phyloP scores from a whole-genome alignment of 2,113 vertebrate species.

The Podocnemis expansa region DNA sequence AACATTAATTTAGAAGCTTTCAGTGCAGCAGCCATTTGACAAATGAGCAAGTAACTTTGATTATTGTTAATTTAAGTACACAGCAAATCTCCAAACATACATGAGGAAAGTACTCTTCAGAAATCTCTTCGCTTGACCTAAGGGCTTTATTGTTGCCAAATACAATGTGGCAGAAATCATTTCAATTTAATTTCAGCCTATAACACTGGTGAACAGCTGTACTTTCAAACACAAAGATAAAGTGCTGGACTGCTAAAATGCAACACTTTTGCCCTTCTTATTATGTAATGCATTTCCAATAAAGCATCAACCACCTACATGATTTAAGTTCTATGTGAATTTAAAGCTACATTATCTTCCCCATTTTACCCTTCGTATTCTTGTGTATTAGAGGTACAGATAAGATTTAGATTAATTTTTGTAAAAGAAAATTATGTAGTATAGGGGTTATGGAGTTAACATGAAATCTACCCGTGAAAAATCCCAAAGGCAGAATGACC shows the following conservation, averaged over 20 bases:
- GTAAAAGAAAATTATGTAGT: not conserved
- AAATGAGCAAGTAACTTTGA: not conserved
- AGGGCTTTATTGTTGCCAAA: not conserved
- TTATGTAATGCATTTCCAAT: not conserved
- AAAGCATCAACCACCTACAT: not conserved
- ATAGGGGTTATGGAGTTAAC: not conserved
- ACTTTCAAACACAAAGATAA: constrained; percentile 14
- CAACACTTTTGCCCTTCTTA: constrained; percentile 20
- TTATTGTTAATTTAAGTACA: not conserved
- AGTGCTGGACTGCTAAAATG: not conserved
- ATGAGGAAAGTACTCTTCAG: not conserved
- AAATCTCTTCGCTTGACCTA: not conserved
- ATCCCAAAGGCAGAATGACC: not conserved
- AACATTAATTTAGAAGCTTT: not conserved
- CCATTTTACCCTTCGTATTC: not conserved
- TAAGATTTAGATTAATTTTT: not conserved
- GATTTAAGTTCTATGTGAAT: not conserved
- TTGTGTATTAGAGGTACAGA: not conserved
- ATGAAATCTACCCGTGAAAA: not conserved
- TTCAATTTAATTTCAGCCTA: constrained; percentile 33
- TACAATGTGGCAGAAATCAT: not conserved
- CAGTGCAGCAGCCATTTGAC: not conserved
- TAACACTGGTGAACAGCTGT: constrained; percentile 39
- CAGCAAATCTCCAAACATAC: fast-evolving
- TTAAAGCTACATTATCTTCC: not conserved